These are phyloP conservation scores for Gallinago paraguaiae DNA, from an alignment of 2,113 vertebrate species.

Conservation along the genomic window DNA sequence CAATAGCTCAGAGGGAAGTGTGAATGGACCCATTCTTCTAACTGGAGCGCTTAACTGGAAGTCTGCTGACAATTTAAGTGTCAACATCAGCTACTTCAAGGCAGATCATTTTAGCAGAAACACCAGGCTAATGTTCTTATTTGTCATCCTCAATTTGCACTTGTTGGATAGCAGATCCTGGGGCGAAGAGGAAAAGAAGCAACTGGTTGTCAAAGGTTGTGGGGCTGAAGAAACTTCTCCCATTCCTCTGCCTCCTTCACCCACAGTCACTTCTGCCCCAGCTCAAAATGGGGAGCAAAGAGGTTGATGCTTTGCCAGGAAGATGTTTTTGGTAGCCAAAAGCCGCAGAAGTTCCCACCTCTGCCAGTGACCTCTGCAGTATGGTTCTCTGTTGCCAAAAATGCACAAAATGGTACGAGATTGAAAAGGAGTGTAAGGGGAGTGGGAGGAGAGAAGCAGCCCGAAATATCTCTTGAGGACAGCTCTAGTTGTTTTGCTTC, in stretches of 20 bases:
- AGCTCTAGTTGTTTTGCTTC: conserved; percentile 30
- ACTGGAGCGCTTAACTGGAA: not conserved
- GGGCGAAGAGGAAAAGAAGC: not conserved
- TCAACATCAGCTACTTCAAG: conserved; percentile 59
- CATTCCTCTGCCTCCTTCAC: not conserved
- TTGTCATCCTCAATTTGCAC: conserved; percentile 60
- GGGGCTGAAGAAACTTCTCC: not conserved
- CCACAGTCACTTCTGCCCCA: not conserved
- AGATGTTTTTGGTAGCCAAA: not conserved
- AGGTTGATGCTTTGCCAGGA: not conserved
- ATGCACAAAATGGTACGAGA: not conserved
- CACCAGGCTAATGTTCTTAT: conserved; percentile 45
- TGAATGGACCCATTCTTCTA: conserved; percentile 54
- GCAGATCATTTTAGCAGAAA: conserved; percentile 7
- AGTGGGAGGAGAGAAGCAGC: conserved; percentile 13
- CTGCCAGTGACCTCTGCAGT: not conserved
- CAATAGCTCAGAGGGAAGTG: conserved; percentile 44
- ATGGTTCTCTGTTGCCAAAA: not conserved
- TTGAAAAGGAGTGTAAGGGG: not conserved
- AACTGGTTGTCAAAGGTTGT: not conserved
- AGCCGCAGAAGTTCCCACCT: not conserved
- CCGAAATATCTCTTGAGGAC: not conserved
- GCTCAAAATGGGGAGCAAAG: not conserved
- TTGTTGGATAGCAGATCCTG: conserved; percentile 13
- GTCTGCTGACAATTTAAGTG: conserved; percentile 66